Conservation (phyloP, 2,113 vertebrate genomes). For the Megaceryle maxima region DNA sequence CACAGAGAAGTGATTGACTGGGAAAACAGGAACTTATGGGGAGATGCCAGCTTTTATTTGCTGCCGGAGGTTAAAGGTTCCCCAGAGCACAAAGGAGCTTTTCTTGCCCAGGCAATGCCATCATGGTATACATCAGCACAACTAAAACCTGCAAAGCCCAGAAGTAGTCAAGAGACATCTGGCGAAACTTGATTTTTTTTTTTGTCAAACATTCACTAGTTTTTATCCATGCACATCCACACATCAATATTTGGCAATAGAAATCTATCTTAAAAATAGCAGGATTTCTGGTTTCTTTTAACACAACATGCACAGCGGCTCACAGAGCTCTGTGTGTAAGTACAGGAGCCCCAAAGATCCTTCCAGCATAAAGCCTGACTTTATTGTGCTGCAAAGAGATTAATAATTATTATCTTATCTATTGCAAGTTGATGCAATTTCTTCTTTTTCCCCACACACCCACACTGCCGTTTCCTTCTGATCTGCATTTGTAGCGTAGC, state of each 20-base stretch:
- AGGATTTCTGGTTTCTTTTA: background rate
- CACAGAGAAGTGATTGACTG: conserved; percentile 59
- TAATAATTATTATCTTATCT: conserved; percentile 14
- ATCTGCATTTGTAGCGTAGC: conserved; percentile 35
- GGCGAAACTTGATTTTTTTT: background rate
- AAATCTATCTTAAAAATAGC: background rate
- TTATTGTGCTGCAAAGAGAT: background rate
- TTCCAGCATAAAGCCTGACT: background rate
- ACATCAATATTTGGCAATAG: background rate
- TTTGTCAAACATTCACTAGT: background rate
- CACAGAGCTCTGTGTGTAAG: background rate
- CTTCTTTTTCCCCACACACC: background rate
- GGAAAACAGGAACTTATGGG: conserved; percentile 39
- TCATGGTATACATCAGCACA: conserved; percentile 25
- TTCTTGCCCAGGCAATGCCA: conserved; percentile 69
- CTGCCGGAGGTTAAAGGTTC: conserved; percentile 64
- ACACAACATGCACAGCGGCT: background rate
- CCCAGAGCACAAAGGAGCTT: conserved; percentile 62
- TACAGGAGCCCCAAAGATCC: background rate
- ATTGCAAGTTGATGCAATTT: background rate
- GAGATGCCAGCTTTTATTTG: conserved; percentile 60
- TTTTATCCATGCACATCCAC: background rate
- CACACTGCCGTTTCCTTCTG: background rate
- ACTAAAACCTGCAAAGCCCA: conserved; percentile 1
- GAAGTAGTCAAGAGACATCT: conserved; percentile 7